Evolutionary conservation across 2,797 vertebrate species (phyloP), one percentile per base, ranked within the genome.

Genomic region (Pagetopsis macropterus): DNA sequence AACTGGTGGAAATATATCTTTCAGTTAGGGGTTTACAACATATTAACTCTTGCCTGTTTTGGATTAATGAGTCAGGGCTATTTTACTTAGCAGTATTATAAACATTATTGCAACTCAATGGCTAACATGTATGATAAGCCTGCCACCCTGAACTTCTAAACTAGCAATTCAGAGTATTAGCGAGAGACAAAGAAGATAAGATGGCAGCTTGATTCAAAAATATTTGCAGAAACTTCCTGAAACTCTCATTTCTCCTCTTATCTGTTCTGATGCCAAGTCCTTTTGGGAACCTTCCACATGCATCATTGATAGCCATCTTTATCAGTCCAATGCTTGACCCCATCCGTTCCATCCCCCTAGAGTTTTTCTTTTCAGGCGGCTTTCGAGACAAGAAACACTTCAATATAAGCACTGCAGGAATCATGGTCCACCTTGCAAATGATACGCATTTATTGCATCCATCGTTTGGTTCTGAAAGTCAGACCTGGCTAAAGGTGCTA

Each of bases 221-320:
- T 57, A 74, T 63, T 61, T 65, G 19, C 33, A 45, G 45, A 76
- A 71, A 74, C 70, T 76, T 81, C 23, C 59, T 62, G 67, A 33
- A 76, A 67, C 60, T 21, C n/a, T 75, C 27, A 19, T 68, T 75
- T 68, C 21, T 51, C 0, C 15, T 9, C 63, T 59, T 65, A 74
- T 83, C 79, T 55, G 43, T 52, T 73, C 55, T 23, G 50, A 57
- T 60, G 64, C 49, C 49, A 60, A 72, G 44, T 81, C 61, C 75
- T 77, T 79, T 44, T 60, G 48, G 58, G 69, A 87, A 57, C 67
- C 12, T 19, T 27, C 75, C 59, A 59, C 57, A 82, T 55, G 15
- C 1, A n/a, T 43, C 49, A 16, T 49, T 76, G 82, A 84, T 83
- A 69, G 19, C 31, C 49, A 64, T 83, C 61, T 66, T 67, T 58